Evolutionary conservation across 2,113 vertebrate genomes (phyloP).

Genomic region (Nothoprocta pentlandii): DNA sequence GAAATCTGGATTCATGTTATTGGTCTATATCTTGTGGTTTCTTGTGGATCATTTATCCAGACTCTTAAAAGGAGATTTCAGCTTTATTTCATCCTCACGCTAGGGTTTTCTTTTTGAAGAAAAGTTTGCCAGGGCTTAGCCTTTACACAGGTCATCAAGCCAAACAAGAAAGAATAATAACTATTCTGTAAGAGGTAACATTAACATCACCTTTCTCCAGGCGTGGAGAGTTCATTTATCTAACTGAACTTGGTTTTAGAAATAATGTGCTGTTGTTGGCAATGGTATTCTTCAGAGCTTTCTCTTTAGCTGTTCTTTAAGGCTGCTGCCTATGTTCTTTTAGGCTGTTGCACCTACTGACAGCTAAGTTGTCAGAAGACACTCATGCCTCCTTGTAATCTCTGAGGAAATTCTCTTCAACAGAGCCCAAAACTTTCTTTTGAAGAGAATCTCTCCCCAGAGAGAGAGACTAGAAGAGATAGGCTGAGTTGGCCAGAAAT

Average conservation of each 20-base stretch:
- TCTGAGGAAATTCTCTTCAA: not conserved
- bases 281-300: not conserved
- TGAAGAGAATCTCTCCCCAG: not conserved
- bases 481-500: not conserved
- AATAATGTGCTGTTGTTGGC: not conserved
- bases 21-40: not conserved
- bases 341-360: not conserved
- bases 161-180: not conserved
- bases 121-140: not conserved
- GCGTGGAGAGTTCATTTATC: not conserved
- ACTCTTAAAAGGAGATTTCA: not conserved
- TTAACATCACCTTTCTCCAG: not conserved
- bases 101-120: not conserved
- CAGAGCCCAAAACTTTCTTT: too few relatives aligned
- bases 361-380: not conserved
- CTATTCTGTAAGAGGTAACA: not conserved
- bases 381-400: not conserved
- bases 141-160: accelerated
- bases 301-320: too few relatives aligned
- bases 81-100: not conserved
- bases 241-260: not conserved
- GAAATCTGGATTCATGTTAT: not conserved
- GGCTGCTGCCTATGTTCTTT: not conserved
- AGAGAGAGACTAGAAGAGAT: not conserved
- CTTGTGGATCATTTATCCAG: not conserved